phyloP scores from a whole-genome alignment of 2,797 vertebrate species.

The Falco berigora region DNA sequence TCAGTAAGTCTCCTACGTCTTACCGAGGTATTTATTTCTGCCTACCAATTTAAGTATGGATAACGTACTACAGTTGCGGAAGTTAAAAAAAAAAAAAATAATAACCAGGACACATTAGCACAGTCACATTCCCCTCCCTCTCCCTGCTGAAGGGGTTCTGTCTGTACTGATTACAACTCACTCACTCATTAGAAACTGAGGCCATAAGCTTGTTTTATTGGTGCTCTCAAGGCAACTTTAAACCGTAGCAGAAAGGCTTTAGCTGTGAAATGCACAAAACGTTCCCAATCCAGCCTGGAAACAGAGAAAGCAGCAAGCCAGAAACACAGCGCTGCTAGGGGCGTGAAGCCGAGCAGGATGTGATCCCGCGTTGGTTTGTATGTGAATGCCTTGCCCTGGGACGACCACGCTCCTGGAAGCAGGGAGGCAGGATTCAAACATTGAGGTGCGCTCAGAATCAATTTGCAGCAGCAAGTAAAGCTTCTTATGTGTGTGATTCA shows the following conservation, averaged over 20 bases:
- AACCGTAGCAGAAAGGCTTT: background rate
- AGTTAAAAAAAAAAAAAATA: background rate
- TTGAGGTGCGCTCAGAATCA: background rate
- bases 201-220: background rate
- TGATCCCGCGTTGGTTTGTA: background rate
- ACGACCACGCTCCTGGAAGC: background rate
- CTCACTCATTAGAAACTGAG: background rate
- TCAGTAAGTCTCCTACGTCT: background rate
- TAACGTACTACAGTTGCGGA: background rate
- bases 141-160: background rate
- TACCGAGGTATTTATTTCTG: background rate
- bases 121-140: background rate
- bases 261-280: background rate
- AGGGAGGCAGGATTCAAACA: background rate
- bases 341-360: background rate
- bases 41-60: slow-evolving; percentile 8
- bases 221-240: background rate
- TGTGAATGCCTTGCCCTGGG: background rate
- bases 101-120: background rate
- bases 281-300: background rate
- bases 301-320: background rate
- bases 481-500: background rate
- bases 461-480: background rate
- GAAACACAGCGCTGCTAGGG: background rate
- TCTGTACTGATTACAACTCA: background rate